Evolutionary conservation across 2,113 vertebrate species (phyloP), one percentile per base, ranked within the genome.

Genomic region (Sterrhoptilus dennistouni): DNA sequence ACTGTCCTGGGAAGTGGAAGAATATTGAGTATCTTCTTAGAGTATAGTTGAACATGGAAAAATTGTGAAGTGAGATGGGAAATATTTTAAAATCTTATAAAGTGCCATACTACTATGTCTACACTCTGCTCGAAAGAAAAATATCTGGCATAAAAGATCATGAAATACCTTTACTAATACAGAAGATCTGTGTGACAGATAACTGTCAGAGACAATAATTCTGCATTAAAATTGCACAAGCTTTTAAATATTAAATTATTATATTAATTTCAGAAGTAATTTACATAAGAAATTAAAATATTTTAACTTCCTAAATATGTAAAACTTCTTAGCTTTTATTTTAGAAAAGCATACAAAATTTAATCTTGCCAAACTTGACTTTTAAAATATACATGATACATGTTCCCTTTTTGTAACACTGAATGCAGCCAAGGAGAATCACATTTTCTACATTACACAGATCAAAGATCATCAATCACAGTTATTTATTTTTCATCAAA

Each of bases 181-280:
- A 96, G 52, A 66, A 96, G 72, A 63, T 91, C 45, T 70, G 57
- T 91, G 74, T 96, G 96, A 97, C 95, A 96, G 89, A 92, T 79
- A 97, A 96, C 64, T 95, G 89, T 96, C 93, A 97, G 91, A 97
- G 82, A 85, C 82, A 98, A 97, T 89, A 96, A 96, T 77, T 85
- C 53, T 96, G 63, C 80, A 96, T 98, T 97, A 97, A 97, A 98
- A 98, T 95, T 97, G 88, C 89, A 97, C 77, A 95, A 81, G 87
- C 61, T 94, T 96, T 97, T 93, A 20, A 83, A 91, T 97, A 97
- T 96, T 95, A 97, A 96, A 95, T 96, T 86, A 96, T 70, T 52
- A 93, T 64, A 65, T 80, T 70, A 79, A 95, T 96, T 97, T 97
- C 18, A 96, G 96, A 97, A 96, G 79, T 68, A 91, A 69, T 80